These are phyloP conservation scores for Eulithis prunata DNA, from an alignment of 2,888 invertebrate species.

Conservation along the genomic window DNA sequence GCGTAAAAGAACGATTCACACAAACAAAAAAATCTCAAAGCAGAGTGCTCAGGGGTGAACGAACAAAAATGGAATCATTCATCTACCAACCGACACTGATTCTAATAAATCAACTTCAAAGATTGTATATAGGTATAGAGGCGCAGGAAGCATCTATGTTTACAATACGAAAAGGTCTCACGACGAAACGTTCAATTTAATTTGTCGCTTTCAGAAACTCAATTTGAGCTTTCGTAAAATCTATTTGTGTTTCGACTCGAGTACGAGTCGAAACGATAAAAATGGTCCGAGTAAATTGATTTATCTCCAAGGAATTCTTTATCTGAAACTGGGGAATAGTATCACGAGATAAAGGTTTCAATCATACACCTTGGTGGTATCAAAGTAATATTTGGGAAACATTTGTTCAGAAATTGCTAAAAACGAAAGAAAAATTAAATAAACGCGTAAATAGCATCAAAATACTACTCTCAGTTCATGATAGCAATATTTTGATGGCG, in stretches of 20 bases:
- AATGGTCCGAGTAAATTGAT: conserved; percentile 53
- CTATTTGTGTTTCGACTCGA: conserved; percentile 55
- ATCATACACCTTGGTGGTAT: too few relatives aligned
- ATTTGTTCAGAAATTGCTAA: too few relatives aligned
- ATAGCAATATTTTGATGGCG: too few relatives aligned
- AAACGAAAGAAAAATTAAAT: too few relatives aligned
- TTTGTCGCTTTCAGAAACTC: conserved; percentile 52
- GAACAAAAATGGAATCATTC: conserved; percentile 7
- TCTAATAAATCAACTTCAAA: conserved; percentile 36
- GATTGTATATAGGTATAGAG: conserved; percentile 8
- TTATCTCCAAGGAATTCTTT: conserved; percentile 40
- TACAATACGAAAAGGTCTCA: conserved; percentile 43
- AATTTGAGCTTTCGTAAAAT: conserved; percentile 56
- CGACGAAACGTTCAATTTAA: conserved; percentile 48
- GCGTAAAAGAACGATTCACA: too few relatives aligned
- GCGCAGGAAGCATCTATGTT: conserved; percentile 29
- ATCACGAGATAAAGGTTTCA: too few relatives aligned
- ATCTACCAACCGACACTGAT: conserved; percentile 11
- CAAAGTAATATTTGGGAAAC: neutral
- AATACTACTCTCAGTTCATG: too few relatives aligned
- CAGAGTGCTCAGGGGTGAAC: neutral
- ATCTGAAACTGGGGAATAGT: conserved; percentile 13
- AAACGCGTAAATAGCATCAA: too few relatives aligned
- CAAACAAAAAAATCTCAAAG: neutral
- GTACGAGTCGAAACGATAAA: conserved; percentile 44